Evolutionary conservation across 2,113 vertebrate genomes (phyloP).

Genomic region (Bostrychus sinensis): DNA sequence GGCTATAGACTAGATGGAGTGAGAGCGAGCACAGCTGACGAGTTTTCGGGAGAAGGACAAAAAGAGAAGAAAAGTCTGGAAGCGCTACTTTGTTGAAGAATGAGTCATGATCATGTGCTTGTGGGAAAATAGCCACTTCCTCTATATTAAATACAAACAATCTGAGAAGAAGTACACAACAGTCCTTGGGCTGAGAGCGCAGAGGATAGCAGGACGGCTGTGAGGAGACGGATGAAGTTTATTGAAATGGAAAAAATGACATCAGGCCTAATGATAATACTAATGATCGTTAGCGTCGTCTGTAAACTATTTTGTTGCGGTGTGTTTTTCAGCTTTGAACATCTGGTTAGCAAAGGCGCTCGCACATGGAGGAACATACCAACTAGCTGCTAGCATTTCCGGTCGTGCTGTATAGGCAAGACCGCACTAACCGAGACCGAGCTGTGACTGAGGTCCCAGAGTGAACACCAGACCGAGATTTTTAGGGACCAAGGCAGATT

Average conservation of each 20-base stretch:
- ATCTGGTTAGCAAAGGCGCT: conserved; percentile 24
- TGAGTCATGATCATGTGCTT: conserved; percentile 75
- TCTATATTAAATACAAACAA: conserved; percentile 50
- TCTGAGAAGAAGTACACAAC: conserved; percentile 26
- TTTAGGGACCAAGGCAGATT: no score
- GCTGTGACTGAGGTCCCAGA: no score
- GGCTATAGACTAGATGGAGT: no score
- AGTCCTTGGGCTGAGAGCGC: conserved; percentile 8
- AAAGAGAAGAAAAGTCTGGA: conserved; percentile 69
- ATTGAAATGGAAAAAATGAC: conserved; percentile 24
- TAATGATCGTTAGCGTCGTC: conserved; percentile 26
- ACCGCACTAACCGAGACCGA: neutral
- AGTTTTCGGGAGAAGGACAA: conserved; percentile 27
- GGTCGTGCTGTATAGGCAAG: neutral
- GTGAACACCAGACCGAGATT: no score
- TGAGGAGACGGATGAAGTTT: conserved; percentile 8
- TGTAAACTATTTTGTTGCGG: conserved; percentile 22
- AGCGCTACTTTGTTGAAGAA: conserved; percentile 49
- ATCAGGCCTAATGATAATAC: conserved; percentile 20
- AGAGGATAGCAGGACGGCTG: neutral
- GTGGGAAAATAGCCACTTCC: conserved; percentile 74
- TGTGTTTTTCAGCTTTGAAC: conserved; percentile 26
- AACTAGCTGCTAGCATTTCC: neutral
- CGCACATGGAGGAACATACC: conserved; percentile 3
- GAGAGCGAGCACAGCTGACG: conserved; percentile 4